Conservation (phyloP, 1,140 invertebrate genomes). For the Bactericera cockerelli region DNA sequence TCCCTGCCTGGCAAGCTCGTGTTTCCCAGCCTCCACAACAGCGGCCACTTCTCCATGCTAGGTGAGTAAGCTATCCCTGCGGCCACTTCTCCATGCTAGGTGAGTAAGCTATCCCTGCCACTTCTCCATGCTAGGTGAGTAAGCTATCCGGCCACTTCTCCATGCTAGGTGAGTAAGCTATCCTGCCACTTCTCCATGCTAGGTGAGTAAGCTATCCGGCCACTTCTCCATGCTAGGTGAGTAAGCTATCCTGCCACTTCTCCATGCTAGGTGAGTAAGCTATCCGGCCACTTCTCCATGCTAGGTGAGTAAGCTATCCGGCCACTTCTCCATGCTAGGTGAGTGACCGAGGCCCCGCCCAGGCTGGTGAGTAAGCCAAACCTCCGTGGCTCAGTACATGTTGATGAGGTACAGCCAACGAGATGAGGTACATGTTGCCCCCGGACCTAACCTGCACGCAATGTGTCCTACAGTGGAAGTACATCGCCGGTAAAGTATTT, state of each 20-base stretch:
- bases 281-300: constrained; percentile 95
- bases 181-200: no score
- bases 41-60: constrained; percentile 92
- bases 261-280: no score
- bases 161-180: no score
- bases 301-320: constrained; percentile 67
- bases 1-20: constrained; percentile 92
- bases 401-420: no score
- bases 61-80: no score
- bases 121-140: constrained; percentile 87
- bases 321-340: constrained; percentile 94
- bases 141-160: no score
- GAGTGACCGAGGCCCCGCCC: constrained; percentile 86
- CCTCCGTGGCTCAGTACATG: no score
- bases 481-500: constrained; percentile 53
- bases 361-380: constrained; percentile 79
- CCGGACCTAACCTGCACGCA: constrained; percentile 50
- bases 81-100: constrained; percentile 96
- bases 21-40: constrained; percentile 89
- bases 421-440: constrained; percentile 52
- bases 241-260: no score
- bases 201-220: no score
- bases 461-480: constrained; percentile 68
- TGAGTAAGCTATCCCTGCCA: no score
- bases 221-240: constrained; percentile 97